Evolutionary conservation across 2,888 invertebrate genomes (phyloP), one percentile per base, ranked within the genome.

Genomic region (Pachydiplax longipennis): DNA sequence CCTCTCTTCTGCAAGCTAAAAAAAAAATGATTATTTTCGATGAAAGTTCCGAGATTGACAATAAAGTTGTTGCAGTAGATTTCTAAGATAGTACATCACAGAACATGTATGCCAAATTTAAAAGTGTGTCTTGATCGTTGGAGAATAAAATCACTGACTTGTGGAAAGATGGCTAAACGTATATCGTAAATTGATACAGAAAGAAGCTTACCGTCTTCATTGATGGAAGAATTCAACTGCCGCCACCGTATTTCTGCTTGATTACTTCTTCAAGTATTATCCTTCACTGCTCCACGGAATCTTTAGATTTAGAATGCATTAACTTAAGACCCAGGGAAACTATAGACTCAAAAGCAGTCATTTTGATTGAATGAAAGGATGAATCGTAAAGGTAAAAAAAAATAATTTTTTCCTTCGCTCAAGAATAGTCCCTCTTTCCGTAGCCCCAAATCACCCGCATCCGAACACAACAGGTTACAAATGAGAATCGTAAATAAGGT

Each of bases 301-400:
- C 97, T 61, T 96, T 95, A 91, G 96, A 96, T 91, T 96, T 96
- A 0, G 98, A 98, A 94, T 98, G 97, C 90, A 98, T 94, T 92
- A 97, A 95, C 92, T 96, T 96, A 22, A 98, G 94, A 81, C 97
- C 97, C 93, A 97, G 96, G 90, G 97, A 96, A 93, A 98, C 96
- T 90, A 97, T 95, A 1, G 97, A 95, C 93, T 98, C 98, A 91
- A 95, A 95, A 90, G 94, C 93, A n/a, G 94, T 91, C 82, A 91
- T 91, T 90, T 90, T 37, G 25, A 0, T 48, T 40, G 10, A 31
- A 73, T 10, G 73, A 73, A 73, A 31, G 8, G 0, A 73, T 73
- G 25, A 73, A 73, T 73, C 12, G 1, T 31, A 73, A 0, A 53
- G 18, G 2, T 73, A 73, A 73, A 13, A 31, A 31, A 31, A 1